phyloP scores from a whole-genome alignment of 2,888 invertebrate species.

The Drosophila demipolita region DNA sequence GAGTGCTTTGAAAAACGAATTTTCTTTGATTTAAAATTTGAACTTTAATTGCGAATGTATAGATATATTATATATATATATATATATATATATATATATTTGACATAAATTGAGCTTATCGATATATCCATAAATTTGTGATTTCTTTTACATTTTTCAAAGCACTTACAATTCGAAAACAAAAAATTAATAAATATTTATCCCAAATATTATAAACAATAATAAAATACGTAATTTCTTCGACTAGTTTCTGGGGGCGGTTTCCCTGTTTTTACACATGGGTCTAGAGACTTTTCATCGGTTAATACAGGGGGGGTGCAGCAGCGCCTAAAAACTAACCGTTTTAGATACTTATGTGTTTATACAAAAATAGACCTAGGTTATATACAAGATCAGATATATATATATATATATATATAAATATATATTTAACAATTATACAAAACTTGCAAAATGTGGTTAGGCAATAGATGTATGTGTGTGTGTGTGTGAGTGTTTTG shows the following conservation, averaged over 20 bases:
- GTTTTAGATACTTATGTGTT: slow-evolving; percentile 38
- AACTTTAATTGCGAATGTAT: too few species aligned
- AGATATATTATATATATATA: too few species aligned
- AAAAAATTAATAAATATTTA: background rate
- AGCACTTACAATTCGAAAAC: background rate
- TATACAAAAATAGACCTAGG: slow-evolving; percentile 56
- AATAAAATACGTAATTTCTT: background rate
- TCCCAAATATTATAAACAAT: slow-evolving; percentile 11
- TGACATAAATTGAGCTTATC: background rate
- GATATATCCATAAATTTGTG: background rate
- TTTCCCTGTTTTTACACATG: background rate
- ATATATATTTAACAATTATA: background rate
- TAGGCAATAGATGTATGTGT: slow-evolving; percentile 36
- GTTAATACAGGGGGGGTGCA: slow-evolving; percentile 32
- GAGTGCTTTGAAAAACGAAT: background rate
- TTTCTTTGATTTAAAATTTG: background rate
- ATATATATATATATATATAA: slow-evolving; percentile 9
- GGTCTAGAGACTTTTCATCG: slow-evolving; percentile 25
- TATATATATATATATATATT: background rate
- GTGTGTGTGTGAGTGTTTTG: background rate
- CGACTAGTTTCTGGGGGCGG: background rate
- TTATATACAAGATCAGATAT: slow-evolving; percentile 52
- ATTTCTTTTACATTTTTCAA: background rate
- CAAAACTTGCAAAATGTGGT: slow-evolving; percentile 54
- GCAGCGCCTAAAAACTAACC: slow-evolving; percentile 36